A percentile compares a stretch with the other conserved stretches of the same genome.
These are phyloP conservation scores for Mus minutoides DNA, from an alignment of 2,797 vertebrate species.

Conservation along the genomic window DNA sequence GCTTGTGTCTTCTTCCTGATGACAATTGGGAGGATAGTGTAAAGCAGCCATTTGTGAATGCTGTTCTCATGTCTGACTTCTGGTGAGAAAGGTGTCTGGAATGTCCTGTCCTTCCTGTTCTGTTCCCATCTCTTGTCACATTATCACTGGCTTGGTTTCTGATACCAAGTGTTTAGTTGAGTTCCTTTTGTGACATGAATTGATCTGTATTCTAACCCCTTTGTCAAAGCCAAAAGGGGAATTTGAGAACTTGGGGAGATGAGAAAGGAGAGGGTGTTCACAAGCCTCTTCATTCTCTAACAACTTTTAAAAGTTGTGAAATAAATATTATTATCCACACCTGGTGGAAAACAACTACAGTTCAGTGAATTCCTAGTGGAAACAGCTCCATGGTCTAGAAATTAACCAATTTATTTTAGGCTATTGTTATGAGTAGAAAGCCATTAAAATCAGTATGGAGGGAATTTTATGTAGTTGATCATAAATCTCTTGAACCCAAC, in stretches of 20 bases:
- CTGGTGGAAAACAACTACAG: slow-evolving; percentile 68
- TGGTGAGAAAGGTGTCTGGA: background rate
- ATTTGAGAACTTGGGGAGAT: background rate
- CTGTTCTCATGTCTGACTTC: slow-evolving; percentile 17
- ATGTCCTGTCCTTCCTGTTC: background rate
- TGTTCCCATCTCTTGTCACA: slow-evolving; percentile 18
- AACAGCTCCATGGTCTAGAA: slow-evolving; percentile 61
- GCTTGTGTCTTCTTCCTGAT: slow-evolving; percentile 6
- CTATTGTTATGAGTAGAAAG: slow-evolving; percentile 70
- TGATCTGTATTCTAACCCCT: background rate
- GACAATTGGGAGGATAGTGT: background rate
- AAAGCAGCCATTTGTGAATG: background rate
- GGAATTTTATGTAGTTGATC: slow-evolving; percentile 39
- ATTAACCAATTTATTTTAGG: slow-evolving; percentile 70
- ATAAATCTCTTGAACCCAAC: slow-evolving; percentile 61
- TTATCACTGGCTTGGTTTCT: background rate
- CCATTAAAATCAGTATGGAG: slow-evolving; percentile 58
- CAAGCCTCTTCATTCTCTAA: slow-evolving; percentile 47
- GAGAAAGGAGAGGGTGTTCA: slow-evolving; percentile 11
- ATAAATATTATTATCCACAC: slow-evolving; percentile 67
- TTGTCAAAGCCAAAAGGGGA: slow-evolving; percentile 7
- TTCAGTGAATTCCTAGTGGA: slow-evolving; percentile 50
- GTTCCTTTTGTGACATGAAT: background rate
- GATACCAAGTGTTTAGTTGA: background rate
- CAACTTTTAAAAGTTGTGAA: slow-evolving; percentile 30